phyloP scores from a whole-genome alignment of 2,797 vertebrate species.

The Tiaroga cobitis region DNA sequence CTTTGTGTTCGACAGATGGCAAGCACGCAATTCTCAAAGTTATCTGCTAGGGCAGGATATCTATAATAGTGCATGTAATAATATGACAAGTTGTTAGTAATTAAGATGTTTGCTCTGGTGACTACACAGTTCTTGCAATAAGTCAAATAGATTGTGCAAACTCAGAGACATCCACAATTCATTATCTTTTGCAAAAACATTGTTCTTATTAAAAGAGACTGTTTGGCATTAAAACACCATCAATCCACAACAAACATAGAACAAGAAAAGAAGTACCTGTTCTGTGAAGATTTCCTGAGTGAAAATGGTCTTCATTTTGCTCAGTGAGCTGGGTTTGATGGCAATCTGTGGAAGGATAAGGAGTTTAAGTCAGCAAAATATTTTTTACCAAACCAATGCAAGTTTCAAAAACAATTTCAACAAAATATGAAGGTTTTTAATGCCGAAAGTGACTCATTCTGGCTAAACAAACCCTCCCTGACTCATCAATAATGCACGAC shows the following conservation, averaged over 20 bases:
- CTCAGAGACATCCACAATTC: not conserved
- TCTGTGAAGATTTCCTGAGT: conserved; percentile 99
- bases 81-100: conserved; percentile 34
- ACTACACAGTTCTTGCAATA: conserved; percentile 9
- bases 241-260: conserved; percentile 30
- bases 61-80: conserved; percentile 23
- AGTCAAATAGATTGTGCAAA: conserved; percentile 22
- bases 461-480: conserved; percentile 24
- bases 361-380: not conserved
- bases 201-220: not conserved
- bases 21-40: conserved; percentile 19
- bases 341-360: conserved; percentile 85
- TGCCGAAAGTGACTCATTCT: conserved; percentile 25
- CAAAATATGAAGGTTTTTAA: not conserved
- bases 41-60: conserved; percentile 26
- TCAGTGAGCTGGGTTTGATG: conserved; percentile 96
- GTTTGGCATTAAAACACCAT: conserved; percentile 10
- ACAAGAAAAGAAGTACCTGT: conserved; percentile 79
- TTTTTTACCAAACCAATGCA: not conserved
- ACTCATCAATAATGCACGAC: conserved; percentile 34
- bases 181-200: not conserved
- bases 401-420: not conserved
- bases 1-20: conserved; percentile 12
- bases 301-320: conserved; percentile 99
- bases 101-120: conserved; percentile 32